Evolutionary conservation across 1,140 invertebrate species (phyloP), one percentile per base, ranked within the genome.

Genomic region (Holcopasites calliopsidis): DNA sequence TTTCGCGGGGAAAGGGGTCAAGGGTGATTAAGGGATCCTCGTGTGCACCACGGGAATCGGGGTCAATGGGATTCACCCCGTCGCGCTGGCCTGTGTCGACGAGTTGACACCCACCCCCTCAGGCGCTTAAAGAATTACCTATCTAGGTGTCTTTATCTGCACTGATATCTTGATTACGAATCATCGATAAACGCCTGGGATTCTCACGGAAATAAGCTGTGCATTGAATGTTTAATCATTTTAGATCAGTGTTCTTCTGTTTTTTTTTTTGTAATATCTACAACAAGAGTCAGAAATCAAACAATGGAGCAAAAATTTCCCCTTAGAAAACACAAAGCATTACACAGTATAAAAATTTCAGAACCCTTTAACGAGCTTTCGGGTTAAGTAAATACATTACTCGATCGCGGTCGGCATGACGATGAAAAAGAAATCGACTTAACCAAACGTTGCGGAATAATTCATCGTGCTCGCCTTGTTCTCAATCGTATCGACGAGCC

Each of bases 1-100:
- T 79, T 77, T 77, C 58, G 28, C 66, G 5, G 35, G 10, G 60
- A 84, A 83, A 55, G 28, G 28, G 83, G 83, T 85, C 83, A 85
- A 85, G 78, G 83, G 72, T 85, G 80, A 83, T 81, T 81, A 78
- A 81, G 80, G 73, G 64, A 57, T 38, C 28, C 60, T 76, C 72
- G 76, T 52, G 76, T 38, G 62, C 55, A 60, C 18, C 13, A 23
- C 10, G 16, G 57, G 44, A 72, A 73, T 61, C 62, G 74, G 64
- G 80, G 78, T 81, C 83, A 80, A 85, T 80, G 76, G 75, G 74
- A 83, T 85, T 83, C 80, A 66, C 44, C 44, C 21, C 66, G 16
- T 28, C n/a, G 16, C 38, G 16, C 21, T 40, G 18, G 21, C 50
- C 58, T 13, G 42, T n/a, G 35, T 18, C 33, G 61, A 31, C 28